Conservation (phyloP, 2,888 invertebrate genomes). For the Cacoxenus indagator region DNA sequence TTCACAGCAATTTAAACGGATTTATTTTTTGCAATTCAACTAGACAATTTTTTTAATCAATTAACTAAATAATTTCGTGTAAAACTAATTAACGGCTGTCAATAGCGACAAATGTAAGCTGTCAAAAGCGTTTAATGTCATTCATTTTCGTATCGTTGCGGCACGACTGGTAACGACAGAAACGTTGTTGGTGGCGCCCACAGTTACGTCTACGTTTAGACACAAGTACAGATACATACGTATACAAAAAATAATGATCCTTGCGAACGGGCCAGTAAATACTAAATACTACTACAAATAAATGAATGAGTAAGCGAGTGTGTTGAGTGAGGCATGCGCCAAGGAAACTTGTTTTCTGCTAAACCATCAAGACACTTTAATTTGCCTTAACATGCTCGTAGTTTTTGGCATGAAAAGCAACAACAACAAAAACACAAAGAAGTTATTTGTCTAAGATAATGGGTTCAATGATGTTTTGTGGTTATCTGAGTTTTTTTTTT, state of each 20-base stretch:
- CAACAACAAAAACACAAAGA: background rate
- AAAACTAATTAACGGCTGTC: constrained; percentile 61
- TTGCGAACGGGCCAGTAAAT: too few species aligned
- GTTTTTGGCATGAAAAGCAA: background rate
- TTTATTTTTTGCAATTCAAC: background rate
- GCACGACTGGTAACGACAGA: constrained; percentile 32
- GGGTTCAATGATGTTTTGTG: background rate
- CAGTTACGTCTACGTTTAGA: background rate
- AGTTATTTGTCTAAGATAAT: background rate
- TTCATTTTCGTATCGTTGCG: constrained; percentile 44
- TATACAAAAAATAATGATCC: background rate
- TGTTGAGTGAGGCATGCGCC: background rate
- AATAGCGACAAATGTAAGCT: constrained; percentile 58
- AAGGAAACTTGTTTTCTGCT: constrained; percentile 5
- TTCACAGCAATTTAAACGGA: constrained; percentile 2
- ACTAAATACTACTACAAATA: background rate
- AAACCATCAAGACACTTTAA: background rate
- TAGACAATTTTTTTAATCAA: constrained; percentile 51
- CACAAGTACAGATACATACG: background rate
- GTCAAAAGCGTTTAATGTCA: constrained; percentile 60
- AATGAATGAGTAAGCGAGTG: background rate
- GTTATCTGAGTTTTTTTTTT: background rate
- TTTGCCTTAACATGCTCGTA: background rate
- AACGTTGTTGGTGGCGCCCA: constrained; percentile 6
- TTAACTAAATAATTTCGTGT: constrained; percentile 59